phyloP scores from a whole-genome alignment of 2,888 invertebrate species.

The Xestia c-nigrum region DNA sequence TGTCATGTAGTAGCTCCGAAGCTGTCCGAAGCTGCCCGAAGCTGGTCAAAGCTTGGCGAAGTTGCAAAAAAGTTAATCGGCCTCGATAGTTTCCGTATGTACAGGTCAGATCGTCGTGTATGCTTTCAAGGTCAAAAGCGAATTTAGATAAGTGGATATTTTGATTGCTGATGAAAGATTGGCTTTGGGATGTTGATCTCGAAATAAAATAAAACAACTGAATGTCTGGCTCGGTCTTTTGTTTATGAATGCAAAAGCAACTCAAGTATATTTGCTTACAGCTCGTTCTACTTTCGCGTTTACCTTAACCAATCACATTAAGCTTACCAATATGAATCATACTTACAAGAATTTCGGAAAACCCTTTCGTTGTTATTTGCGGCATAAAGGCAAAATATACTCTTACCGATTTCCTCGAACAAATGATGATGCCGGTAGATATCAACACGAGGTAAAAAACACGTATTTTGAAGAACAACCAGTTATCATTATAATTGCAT shows the following conservation, averaged over 20 bases:
- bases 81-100: slow-evolving; percentile 54
- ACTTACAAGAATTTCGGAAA: slow-evolving; percentile 1
- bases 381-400: background rate
- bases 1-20: slow-evolving; percentile 36
- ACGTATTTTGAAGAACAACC: slow-evolving; percentile 27
- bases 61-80: slow-evolving; percentile 59
- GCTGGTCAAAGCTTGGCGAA: slow-evolving; percentile 23
- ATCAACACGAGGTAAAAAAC: slow-evolving; percentile 8
- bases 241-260: background rate
- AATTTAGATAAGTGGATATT: slow-evolving; percentile 47
- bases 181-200: background rate
- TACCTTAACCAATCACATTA: background rate
- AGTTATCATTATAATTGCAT: slow-evolving; percentile 43
- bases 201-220: slow-evolving; percentile 2
- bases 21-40: slow-evolving; percentile 32
- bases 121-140: slow-evolving; percentile 56
- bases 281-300: slow-evolving; percentile 4
- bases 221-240: background rate
- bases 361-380: background rate
- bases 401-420: slow-evolving; percentile 8
- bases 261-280: background rate
- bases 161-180: slow-evolving; percentile 30
- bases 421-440: slow-evolving; percentile 8
- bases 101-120: slow-evolving; percentile 48
- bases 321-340: slow-evolving; percentile 14